These are phyloP conservation scores for Rousettus leschenaultii DNA, from an alignment of 2,113 vertebrate species.

Conservation along the genomic window DNA sequence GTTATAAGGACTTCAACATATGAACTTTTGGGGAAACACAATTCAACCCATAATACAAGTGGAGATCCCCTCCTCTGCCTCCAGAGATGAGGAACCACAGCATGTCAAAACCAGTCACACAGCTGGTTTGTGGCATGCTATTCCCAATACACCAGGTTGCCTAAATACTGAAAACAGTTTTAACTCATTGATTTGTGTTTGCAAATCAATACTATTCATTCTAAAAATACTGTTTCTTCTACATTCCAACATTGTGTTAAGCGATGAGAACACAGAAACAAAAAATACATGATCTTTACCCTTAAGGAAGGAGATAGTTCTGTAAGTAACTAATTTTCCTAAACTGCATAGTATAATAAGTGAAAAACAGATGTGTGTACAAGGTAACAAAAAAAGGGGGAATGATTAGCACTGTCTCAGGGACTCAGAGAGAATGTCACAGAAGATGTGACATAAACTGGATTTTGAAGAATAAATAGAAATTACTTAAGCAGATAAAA, in stretches of 20 bases:
- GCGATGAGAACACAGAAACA: neutral
- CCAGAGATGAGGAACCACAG: neutral
- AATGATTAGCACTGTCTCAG: neutral
- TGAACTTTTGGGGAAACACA: neutral
- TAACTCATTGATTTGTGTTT: neutral
- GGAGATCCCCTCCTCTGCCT: neutral
- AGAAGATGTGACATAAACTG: neutral
- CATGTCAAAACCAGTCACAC: neutral
- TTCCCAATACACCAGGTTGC: neutral
- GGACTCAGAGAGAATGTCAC: neutral
- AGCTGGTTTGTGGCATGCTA: neutral
- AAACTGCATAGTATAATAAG: neutral
- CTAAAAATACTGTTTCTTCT: neutral
- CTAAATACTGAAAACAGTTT: conserved; percentile 8
- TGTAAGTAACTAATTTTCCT: neutral
- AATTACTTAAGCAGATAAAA: neutral
- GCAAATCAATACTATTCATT: neutral
- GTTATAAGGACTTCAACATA: neutral
- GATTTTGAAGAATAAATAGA: neutral
- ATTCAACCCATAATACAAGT: neutral
- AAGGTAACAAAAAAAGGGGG: neutral
- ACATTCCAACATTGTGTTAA: neutral
- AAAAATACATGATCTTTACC: neutral
- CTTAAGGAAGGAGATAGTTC: neutral
- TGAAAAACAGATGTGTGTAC: neutral